phyloP scores from a whole-genome alignment of 2,113 vertebrate species.

The Apteryx mantelli region DNA sequence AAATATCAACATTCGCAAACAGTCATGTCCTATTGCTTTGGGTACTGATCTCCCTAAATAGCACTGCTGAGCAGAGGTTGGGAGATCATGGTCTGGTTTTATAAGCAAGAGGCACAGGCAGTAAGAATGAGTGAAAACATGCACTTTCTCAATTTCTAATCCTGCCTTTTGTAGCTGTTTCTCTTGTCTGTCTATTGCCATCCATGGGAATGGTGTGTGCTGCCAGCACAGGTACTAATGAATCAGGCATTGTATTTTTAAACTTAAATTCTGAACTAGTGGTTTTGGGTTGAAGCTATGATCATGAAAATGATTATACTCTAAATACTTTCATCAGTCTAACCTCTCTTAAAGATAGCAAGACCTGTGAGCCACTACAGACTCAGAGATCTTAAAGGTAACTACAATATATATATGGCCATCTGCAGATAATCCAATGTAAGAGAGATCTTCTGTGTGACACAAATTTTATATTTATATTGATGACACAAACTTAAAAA shows the following conservation, averaged over 20 bases:
- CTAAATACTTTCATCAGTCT: too few relatives aligned
- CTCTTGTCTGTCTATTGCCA: neutral
- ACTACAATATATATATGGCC: too few relatives aligned
- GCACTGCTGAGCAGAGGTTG: neutral
- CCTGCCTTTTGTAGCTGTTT: neutral
- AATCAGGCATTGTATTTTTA: neutral
- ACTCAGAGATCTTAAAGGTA: too few relatives aligned
- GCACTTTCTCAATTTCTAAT: neutral
- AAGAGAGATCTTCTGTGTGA: neutral
- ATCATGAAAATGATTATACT: neutral
- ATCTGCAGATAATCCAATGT: too few relatives aligned
- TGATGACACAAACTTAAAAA: neutral
- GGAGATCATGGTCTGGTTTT: neutral
- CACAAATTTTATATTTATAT: neutral
- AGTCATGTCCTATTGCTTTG: neutral
- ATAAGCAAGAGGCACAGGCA: neutral
- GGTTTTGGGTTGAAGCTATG: neutral
- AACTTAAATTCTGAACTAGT: neutral
- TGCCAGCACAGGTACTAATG: neutral
- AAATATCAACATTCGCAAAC: neutral
- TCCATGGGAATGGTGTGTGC: neutral
- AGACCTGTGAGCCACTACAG: too few relatives aligned
- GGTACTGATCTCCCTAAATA: neutral
- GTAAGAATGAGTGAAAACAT: too few relatives aligned
- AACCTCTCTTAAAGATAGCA: too few relatives aligned